Percentiles rank a stretch among this genome's conserved stretches.
These are phyloP conservation scores for Beris chalybata DNA, from an alignment of 2,888 invertebrate species.

Conservation along the genomic window DNA sequence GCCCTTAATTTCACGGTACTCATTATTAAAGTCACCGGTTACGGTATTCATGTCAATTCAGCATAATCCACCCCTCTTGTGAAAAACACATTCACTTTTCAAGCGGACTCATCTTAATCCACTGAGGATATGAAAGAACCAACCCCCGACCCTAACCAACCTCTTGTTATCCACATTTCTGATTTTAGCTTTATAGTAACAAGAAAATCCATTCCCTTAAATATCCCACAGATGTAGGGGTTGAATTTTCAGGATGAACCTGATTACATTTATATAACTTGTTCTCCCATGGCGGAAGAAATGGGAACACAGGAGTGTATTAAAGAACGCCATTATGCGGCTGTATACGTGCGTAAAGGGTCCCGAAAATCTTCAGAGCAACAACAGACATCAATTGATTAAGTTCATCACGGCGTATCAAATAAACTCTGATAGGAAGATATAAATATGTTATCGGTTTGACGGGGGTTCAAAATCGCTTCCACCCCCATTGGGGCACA, in stretches of 20 bases:
- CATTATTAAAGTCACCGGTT: constrained; percentile 29
- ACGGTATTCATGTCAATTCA: constrained; percentile 29
- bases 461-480: background rate
- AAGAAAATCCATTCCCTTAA: constrained; percentile 29
- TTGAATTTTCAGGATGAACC: constrained; percentile 22
- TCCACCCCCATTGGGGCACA: background rate
- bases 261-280: constrained; percentile 24
- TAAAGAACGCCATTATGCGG: constrained; percentile 18
- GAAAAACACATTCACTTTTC: constrained; percentile 15
- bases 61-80: constrained; percentile 6
- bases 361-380: constrained; percentile 1
- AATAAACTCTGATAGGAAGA: constrained; percentile 35
- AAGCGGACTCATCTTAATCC: constrained; percentile 21
- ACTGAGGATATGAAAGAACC: background rate
- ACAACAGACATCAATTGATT: constrained; percentile 38
- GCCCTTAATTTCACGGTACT: constrained; percentile 30
- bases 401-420: constrained; percentile 38
- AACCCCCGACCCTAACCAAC: constrained; percentile 2
- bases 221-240: constrained; percentile 17
- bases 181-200: constrained; percentile 17
- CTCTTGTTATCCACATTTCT: background rate
- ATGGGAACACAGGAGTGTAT: constrained; percentile 5
- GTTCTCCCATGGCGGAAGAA: constrained; percentile 7
- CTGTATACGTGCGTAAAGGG: constrained; percentile 17
- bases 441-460: constrained; percentile 27